Base-by-base conservation (phyloP, 2,113 vertebrate genomes). In the Hydropotes inermis region DNA sequence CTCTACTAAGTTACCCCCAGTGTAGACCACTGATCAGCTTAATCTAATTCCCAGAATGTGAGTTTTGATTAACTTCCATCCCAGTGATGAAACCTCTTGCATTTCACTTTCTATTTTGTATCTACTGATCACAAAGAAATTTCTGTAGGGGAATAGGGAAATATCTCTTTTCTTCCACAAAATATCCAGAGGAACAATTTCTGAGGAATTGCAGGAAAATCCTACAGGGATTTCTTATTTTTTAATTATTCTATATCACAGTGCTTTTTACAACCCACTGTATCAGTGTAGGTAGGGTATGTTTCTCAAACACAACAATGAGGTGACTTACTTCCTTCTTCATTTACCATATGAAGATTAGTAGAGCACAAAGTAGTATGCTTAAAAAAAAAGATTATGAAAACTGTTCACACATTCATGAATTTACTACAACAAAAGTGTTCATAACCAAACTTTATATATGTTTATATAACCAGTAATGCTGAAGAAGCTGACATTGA, bases 1-100 rank as follows among this genome's bases (percentile, higher is more conserved):
- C 9, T 93, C 60, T 33, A n/a, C 54, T 74, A 78, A 64, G 19
- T 94, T 87, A 92, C 78, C 25, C 57, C 36, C 61, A 3, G 60
- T 60, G 25, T 93, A 96, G 64, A 90, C 61, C 15, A 94, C 47
- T 60, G 87, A 83, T 76, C 39, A 94, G 36, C 86, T 96, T 97
- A 97, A 96, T 96, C 55, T 94, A 93, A 93, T 89, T 93, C 86
- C 70, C 94, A 95, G 94, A 86, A 97, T 89, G 89, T 89, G 50
- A 97, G 25, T 85, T 92, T 94, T 97, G 78, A 97, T 95, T 78
- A 93, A 57, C 47, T 89, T 95, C 89, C 61, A 83, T 96, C 67
- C 19, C 78, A 91, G 6, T 54, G 33, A 33, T 94, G 16, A 70
- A 87, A 83, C 57, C 43, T 60, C 19, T 79, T 61, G 33, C 45